Evolutionary conservation across 2,888 invertebrate genomes (phyloP), one percentile per base, ranked within the genome.

Genomic region (Odontocerum albicorne): DNA sequence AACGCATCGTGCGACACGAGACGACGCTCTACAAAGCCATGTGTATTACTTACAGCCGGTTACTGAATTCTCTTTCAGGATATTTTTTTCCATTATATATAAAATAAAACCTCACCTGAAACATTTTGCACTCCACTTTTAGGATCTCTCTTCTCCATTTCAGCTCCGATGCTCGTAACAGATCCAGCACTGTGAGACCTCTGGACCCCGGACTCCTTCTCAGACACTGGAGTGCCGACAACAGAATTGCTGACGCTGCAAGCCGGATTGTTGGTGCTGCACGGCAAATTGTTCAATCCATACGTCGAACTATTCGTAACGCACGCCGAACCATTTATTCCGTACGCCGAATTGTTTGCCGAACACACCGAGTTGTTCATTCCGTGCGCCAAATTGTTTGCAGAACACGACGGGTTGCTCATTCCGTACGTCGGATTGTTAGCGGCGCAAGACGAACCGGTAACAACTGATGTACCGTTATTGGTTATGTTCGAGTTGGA

Each of bases 161-260:
- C 60, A 10, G 47, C 40, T 13, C 57, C 57, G 15, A 55, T 43
- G 44, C 60, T 60, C 8, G 58, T 36, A 3, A 61, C 53, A 4
- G 61, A 61, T 15, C 61, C 61, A 6, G 61, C 61, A 19, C 61
- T 61, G 27, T 61, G 61, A 4, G 61, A 61, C 20, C 61, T 42
- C 17, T 58, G 61, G 38, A 61, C 58, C 4, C 46, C 58, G 13
- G 35, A 7, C 12, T 32, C 38, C 22, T 45, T 36, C 16, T 39
- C 44, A 4, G 38, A 36, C 13, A 32, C 20, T 13, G 40, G 46
- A 15, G 35, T 53, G 46, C 46, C 35, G 42, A 40, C 42, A 6
- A 16, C 13, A 7, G 31, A 32, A 10, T 22, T 45, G 8, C 13
- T 10, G 10, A 20, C 12, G 32, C 36, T 36, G 13, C 12, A 32